Conservation (phyloP, 2,113 vertebrate genomes). For the Macquaria ambigua region DNA sequence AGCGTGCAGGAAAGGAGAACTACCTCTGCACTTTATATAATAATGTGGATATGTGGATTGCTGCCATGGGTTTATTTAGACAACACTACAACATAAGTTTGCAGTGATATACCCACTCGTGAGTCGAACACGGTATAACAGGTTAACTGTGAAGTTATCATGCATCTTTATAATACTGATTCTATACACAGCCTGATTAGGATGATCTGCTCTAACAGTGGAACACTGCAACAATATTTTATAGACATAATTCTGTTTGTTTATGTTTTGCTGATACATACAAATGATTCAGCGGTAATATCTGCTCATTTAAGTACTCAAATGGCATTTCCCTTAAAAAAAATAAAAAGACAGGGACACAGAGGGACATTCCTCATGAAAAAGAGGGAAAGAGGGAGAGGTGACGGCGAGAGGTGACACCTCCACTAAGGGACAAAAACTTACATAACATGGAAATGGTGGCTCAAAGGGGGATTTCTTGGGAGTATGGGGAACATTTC, state of each 20-base stretch:
- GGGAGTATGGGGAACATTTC: background rate
- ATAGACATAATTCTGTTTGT: background rate
- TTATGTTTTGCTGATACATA: background rate
- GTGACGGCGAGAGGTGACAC: background rate
- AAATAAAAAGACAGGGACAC: background rate
- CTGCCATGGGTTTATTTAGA: background rate
- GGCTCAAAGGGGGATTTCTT: constrained; percentile 17
- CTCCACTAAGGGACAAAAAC: background rate
- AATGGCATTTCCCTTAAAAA: constrained; percentile 1
- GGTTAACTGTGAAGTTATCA: background rate
- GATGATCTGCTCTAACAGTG: background rate
- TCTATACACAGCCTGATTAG: background rate
- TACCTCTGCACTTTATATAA: background rate
- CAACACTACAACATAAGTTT: background rate
- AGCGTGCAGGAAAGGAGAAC: background rate
- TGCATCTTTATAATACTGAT: background rate
- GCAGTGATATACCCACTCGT: background rate
- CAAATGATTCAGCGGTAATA: background rate
- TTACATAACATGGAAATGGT: constrained; percentile 5
- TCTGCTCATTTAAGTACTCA: background rate
- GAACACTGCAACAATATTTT: background rate
- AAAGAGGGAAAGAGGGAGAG: background rate
- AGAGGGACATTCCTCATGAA: background rate
- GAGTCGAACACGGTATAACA: background rate
- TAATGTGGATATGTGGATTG: background rate